A percentile compares a stretch with the other conserved stretches of the same genome.
Evolutionary conservation across 2,888 invertebrate species (phyloP).

Genomic region (Epistrophe eligans): DNA sequence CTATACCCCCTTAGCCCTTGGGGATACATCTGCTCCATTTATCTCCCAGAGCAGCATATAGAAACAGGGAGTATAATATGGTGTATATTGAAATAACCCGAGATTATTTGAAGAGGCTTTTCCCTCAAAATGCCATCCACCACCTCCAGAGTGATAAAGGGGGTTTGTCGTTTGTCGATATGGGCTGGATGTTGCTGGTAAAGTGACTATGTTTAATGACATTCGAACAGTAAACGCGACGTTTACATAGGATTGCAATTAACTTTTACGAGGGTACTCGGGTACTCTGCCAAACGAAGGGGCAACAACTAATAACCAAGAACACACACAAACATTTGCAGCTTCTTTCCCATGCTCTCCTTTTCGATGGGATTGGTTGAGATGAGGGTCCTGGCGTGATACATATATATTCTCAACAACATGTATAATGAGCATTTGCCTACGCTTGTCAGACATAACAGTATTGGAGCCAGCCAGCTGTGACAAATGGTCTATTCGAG

Average conservation of each 20-base stretch:
- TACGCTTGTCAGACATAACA: conserved; percentile 33
- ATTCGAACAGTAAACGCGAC: conserved; percentile 46
- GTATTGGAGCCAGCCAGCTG: conserved; percentile 56
- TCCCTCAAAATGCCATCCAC: background rate
- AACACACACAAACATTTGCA: background rate
- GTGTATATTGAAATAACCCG: conserved; percentile 5
- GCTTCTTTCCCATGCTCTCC: no score
- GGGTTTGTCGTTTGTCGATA: conserved; percentile 3
- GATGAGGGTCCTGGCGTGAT: background rate
- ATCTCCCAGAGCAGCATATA: background rate
- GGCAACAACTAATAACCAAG: conserved; percentile 61
- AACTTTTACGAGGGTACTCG: conserved; percentile 56
- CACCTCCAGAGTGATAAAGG: background rate
- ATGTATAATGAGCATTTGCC: conserved; percentile 33
- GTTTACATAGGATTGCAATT: conserved; percentile 72
- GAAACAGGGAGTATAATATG: no score
- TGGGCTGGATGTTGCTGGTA: conserved; percentile 5
- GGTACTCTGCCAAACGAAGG: conserved; percentile 27
- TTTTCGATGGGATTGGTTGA: background rate
- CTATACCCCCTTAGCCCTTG: background rate
- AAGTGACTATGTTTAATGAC: conserved; percentile 58
- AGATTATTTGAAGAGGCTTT: conserved; percentile 24
- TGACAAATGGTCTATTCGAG: conserved; percentile 63
- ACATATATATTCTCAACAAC: conserved; percentile 4
- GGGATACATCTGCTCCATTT: conserved; percentile 33